Percentiles rank a stretch among this genome's conserved stretches.
These are phyloP conservation scores for Pelecanus crispus DNA, from an alignment of 2,113 vertebrate species.

Conservation along the genomic window DNA sequence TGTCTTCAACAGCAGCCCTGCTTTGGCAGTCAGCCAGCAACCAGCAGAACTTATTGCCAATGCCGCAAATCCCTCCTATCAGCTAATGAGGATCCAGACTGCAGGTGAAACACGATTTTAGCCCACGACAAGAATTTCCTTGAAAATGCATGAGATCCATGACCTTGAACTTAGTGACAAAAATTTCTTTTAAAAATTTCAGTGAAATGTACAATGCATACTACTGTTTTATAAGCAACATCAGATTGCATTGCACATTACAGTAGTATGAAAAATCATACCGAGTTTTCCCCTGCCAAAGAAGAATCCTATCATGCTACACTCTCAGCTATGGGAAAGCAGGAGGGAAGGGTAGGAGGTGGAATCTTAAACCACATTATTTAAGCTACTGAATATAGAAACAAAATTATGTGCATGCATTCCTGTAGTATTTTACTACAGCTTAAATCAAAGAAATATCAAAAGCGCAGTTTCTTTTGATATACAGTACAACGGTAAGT, in stretches of 20 bases:
- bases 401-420: neutral
- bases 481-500: neutral
- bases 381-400: neutral
- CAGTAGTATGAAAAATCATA: neutral
- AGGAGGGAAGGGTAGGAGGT: neutral
- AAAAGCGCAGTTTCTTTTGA: neutral
- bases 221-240: neutral
- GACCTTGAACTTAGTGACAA: slow-evolving; percentile 62
- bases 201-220: neutral
- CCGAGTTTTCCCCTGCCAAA: neutral
- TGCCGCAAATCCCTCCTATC: slow-evolving; percentile 69
- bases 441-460: slow-evolving; percentile 14
- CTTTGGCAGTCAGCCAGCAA: slow-evolving; percentile 71
- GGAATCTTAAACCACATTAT: neutral
- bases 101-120: slow-evolving; percentile 60
- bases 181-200: neutral
- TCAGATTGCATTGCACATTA: neutral
- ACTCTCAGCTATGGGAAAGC: neutral
- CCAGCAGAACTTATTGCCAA: slow-evolving; percentile 70
- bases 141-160: neutral
- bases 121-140: neutral
- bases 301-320: neutral
- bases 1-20: slow-evolving; percentile 47
- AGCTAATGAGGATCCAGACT: slow-evolving; percentile 62
- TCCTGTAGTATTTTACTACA: neutral